Percentiles rank a stretch among this genome's conserved stretches.
phyloP scores from a whole-genome alignment of 53 echinoderm and acorn worm genomes.

The Hippasteria phrygiana region DNA sequence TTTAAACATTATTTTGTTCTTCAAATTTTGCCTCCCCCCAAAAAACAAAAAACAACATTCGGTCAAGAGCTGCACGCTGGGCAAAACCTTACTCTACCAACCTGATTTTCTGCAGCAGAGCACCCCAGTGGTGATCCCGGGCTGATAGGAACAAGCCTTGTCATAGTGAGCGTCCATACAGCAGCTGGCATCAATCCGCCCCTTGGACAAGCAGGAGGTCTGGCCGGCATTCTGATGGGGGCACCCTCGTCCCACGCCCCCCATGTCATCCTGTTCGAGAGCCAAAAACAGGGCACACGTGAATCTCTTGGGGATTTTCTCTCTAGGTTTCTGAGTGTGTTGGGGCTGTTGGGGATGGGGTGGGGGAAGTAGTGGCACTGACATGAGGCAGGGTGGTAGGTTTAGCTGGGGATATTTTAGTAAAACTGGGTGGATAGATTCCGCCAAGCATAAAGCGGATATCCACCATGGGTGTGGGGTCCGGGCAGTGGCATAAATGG shows the following conservation, averaged over 20 bases:
- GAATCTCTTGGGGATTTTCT: background rate
- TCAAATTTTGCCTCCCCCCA: too few relatives aligned
- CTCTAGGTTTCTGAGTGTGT: background rate
- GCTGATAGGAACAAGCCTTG: slow-evolving; percentile 81
- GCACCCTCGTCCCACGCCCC: slow-evolving; percentile 86
- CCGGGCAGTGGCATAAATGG: too few relatives aligned
- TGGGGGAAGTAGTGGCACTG: too few relatives aligned
- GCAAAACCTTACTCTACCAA: slow-evolving; percentile 51
- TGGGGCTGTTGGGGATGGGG: background rate
- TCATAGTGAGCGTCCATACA: slow-evolving; percentile 74
- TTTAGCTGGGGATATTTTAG: too few relatives aligned
- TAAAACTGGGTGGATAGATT: too few relatives aligned
- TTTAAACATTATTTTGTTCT: too few relatives aligned
- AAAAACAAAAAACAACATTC: too few relatives aligned
- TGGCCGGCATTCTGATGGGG: slow-evolving; percentile 86
- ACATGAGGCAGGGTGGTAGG: too few relatives aligned
- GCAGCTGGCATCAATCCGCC: slow-evolving; percentile 93
- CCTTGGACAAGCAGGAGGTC: slow-evolving; percentile 88
- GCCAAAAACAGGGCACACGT: background rate
- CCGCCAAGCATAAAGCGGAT: too few relatives aligned
- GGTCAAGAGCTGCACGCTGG: too few relatives aligned
- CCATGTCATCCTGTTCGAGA: slow-evolving; percentile 90
- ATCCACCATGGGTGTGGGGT: too few relatives aligned
- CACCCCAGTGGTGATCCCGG: slow-evolving; percentile 84
- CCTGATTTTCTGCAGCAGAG: slow-evolving; percentile 97